These are phyloP conservation scores for Acipenser ruthenus DNA, from an alignment of 2,797 vertebrate species.

Conservation along the genomic window DNA sequence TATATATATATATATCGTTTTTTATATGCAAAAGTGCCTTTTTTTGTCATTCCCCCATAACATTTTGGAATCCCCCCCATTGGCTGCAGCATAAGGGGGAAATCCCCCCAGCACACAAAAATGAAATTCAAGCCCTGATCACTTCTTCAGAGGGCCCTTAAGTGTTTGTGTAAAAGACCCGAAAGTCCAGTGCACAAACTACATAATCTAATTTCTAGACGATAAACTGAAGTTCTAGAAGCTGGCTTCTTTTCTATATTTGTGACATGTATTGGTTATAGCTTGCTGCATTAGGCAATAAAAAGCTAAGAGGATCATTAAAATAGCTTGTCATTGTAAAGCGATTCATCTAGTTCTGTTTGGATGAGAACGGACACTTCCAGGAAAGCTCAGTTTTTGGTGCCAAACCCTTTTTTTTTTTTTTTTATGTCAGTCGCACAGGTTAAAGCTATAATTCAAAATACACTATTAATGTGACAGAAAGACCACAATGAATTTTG, in stretches of 20 bases:
- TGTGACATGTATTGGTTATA: slow-evolving; percentile 1
- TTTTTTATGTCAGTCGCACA: background rate
- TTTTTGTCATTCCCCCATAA: too few species aligned
- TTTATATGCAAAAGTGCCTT: too few species aligned
- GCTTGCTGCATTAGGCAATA: background rate
- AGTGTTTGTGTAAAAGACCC: too few species aligned
- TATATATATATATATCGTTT: too few species aligned
- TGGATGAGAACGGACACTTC: background rate
- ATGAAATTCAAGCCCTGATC: too few species aligned
- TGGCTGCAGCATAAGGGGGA: too few species aligned
- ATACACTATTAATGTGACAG: background rate
- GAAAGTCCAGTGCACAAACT: too few species aligned
- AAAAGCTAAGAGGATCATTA: background rate
- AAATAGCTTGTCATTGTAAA: slow-evolving; percentile 3
- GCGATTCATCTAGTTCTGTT: background rate
- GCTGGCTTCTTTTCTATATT: background rate
- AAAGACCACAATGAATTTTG: background rate
- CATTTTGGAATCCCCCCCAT: too few species aligned
- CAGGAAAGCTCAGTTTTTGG: slow-evolving; percentile 1
- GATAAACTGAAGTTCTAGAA: slow-evolving; percentile 4
- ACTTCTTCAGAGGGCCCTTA: background rate
- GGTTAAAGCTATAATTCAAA: background rate
- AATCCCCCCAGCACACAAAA: too few species aligned
- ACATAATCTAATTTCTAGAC: background rate
- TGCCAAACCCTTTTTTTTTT: background rate